Base-by-base conservation (phyloP, 2,888 invertebrate species). In the Tenthredo distinguenda region DNA sequence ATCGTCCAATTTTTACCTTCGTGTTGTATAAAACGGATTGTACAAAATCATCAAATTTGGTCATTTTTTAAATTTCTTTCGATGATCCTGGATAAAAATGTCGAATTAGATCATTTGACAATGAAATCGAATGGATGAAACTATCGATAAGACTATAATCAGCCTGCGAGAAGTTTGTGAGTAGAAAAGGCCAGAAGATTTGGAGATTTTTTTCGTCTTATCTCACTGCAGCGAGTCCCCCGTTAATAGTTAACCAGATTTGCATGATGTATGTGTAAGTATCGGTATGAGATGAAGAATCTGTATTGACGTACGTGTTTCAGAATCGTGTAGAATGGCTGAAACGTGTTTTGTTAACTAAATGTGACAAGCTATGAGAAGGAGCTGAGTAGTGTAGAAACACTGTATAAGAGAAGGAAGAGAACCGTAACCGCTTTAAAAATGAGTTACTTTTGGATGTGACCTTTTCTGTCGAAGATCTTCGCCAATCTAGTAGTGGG, bases 301-400 rank as follows among this genome's bases (percentile, higher is more conserved):
- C 34, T 31, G 68, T 68, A 68, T 68, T 10, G 31, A 68, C 62
- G 21, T 62, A 34, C 26, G 21, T 62, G 62, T 62, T 62, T 62
- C 4, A 62, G 62, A 12, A 62, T 12, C 62, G 62, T 62, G 26
- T 62, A 62, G 68, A 68, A 68, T 68, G 34, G 34, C 5, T 6
- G 68, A 18, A 34, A 68, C 68, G 68, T 68, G 68, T 34, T 34
- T 68, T 68, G 68, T 68, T 68, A 68, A 68, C 68, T 68, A 68
- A 68, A 18, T 26, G 12, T 62, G 62, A 62, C 62, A 62, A 62
- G 9, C 34, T 68, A 15, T 26, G 68, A 68, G 34, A 68, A 62
- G 12, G 12, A 62, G 62, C 12, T 21, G 26, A 68, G 68, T 31
- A 68, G 12, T 34, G 18, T 12, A 68, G 26, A 1, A 68, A 68